Base-by-base conservation (phyloP, 2,797 vertebrate species). In the Diplodus sargus region DNA sequence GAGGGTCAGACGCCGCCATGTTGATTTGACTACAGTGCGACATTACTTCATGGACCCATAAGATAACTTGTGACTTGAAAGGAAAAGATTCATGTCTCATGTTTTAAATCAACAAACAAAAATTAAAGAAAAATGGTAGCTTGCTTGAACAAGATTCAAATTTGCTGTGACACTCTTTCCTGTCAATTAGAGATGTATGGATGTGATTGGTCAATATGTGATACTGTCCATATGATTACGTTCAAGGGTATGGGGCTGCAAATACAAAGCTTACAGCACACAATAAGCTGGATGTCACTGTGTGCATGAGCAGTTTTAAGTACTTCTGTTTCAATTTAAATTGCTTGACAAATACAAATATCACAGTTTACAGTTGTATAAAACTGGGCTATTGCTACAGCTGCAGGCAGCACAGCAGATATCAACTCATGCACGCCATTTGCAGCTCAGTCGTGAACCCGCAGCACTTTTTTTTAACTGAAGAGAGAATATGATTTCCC, bases 401-500 rank as follows among this genome's bases (percentile, higher is more conserved):
- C 84, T 85, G 63, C 84, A 78, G 85, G 87, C 79, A 43, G 64
- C 70, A 10, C 39, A 43, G 57, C 10, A 73, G 34, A 85, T 72
- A 79, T 84, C 70, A 87, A 88, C 73, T 80, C 58, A n/a, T 43
- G 61, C 58, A 48, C 69, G 49, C 20, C 25, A 65, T 78, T 79
- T 76, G 72, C 70, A 28, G 52, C 79, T 58, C 52, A 30, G 68
- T 59, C 71, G 61, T 17, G 62, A 70, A 81, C 72, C 66, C 20
- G 22, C 39, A 51, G 39, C 47, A 28, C 62, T 70, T 63, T 63
- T 65, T 59, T 79, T 56, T 77, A 53, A 53, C 45, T 20, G 28
- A 54, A 69, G 69, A 78, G 79, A 90, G 81, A 86, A 76, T 87
- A 91, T 86, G 69, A 92, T 89, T 89, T 83, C 79, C 86, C 85